Base-by-base conservation (phyloP, 2,888 invertebrate genomes). In the Aporophyla nigra region DNA sequence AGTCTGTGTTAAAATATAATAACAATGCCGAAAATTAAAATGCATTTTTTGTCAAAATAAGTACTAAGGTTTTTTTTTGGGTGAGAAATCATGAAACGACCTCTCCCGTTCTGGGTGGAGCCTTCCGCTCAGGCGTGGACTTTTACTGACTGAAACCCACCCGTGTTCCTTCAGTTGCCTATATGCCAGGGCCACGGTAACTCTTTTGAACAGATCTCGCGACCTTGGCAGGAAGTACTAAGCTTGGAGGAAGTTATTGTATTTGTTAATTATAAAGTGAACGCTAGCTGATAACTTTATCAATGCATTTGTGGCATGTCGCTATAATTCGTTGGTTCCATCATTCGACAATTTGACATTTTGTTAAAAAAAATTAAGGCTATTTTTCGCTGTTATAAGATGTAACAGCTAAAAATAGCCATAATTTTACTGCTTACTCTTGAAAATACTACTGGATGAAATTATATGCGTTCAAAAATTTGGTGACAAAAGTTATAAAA, bases 41-140 rank as follows among this genome's bases (percentile, higher is more conserved):
- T 82, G 83, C 77, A 83, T 67, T 71, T 46, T 58, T n/a, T 51
- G 33, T n/a, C 14, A 3, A 5, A 49, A 54, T 19, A 46, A 19
- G 16, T 56, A 33, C 33, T 33, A 33, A 3, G 33, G 33, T 33
- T 33, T 33, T 33, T 33, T 33, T 33, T 1, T 33, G 33, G 33
- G 33, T 33, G 33, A 3, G 33, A 1, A 33, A 33, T 33, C 33
- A 2, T 33, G 33, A 33, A 33, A 33, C 3, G 33, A 33, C 33
- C 33, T 3, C 33, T 33, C 33, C 33, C 33, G 33, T 3, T 33
- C 33, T 33, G 33, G 33, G 33, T 3, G 33, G 33, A 33, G 33
- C n/a, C n/a, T n/a, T n/a, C n/a, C n/a, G n/a, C n/a, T n/a, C n/a
- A n/a, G n/a, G n/a, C n/a, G n/a, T n/a, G n/a, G 33, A 33, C 33